Evolutionary conservation across 2,888 invertebrate species (phyloP), one percentile per base, ranked within the genome.

Genomic region (Ophion slaviceki): DNA sequence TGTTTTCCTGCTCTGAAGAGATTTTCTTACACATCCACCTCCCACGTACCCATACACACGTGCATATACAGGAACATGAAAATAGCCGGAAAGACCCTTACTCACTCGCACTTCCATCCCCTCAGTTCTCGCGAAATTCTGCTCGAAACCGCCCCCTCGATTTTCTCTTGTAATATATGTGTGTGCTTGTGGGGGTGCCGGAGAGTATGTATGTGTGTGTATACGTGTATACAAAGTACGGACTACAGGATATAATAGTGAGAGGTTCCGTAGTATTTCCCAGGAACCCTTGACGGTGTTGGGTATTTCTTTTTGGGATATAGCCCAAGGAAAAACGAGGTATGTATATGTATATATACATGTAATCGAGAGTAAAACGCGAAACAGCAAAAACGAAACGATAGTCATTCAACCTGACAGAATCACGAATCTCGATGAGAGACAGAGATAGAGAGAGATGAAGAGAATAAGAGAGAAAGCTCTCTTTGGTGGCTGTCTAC

Each of bases 241-340:
- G n/a, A 59, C 57, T 40, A 40, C 32, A 72, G 53, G 61, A 68
- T 77, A 53, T 24, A 66, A 71, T 57, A 53, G 71, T 59, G 62
- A 66, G 67, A 72, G 57, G 77, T 72, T 72, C 67, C 67, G 36
- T 6, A 67, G 59, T 89, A 90, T 90, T 90, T 89, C 89, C 86
- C 62, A 82, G 88, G 40, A 75, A 75, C 81, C 86, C 87, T 90
- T 88, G 90, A 91, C 88, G 87, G 89, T 88, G 85, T 89, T 87
- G 89, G 87, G 80, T 86, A 88, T 88, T 88, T 72, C 62, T 76
- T 71, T 67, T 80, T 59, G 47, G 62, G 24, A 14, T 62, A 40
- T 70, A 57, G 68, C 36, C 53, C 47, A n/a, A 32, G 17, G 28
- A 66, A 47, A 72, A 24, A 57, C 61, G 40, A 57, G 20, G 14